phyloP scores from a whole-genome alignment of 1,140 invertebrate species.

The Plectrocnemia conspersa region DNA sequence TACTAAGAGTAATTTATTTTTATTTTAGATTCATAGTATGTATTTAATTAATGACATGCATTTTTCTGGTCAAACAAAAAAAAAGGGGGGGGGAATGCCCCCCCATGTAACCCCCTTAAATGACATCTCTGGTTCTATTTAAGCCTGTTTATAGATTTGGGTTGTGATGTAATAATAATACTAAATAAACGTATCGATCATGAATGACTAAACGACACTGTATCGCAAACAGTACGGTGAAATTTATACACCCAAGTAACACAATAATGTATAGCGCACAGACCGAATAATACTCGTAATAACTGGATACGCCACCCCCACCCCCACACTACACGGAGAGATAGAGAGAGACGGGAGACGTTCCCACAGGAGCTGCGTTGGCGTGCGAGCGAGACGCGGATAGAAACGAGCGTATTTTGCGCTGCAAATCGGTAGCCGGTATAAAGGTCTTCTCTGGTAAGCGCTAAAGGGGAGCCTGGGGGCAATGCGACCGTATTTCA shows the following conservation, averaged over 20 bases:
- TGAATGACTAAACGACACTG: too few relatives aligned
- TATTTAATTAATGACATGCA: too few relatives aligned
- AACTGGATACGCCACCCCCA: conserved; percentile 25
- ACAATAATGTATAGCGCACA: conserved; percentile 31
- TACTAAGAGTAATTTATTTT: too few relatives aligned
- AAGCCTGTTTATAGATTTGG: background rate
- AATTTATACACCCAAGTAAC: conserved; percentile 31
- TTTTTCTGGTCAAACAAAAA: conserved; percentile 1
- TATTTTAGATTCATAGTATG: too few relatives aligned
- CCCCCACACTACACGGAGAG: background rate
- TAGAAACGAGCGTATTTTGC: background rate
- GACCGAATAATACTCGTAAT: conserved; percentile 35
- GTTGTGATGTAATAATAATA: background rate
- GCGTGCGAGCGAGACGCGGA: conserved; percentile 10
- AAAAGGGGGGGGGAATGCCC: background rate
- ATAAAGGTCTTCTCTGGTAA: conserved; percentile 26
- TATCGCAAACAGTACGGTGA: conserved; percentile 6
- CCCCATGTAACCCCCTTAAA: too few relatives aligned
- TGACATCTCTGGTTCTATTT: background rate
- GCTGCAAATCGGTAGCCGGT: conserved; percentile 2
- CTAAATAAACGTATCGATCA: too few relatives aligned
- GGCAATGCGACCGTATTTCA: background rate
- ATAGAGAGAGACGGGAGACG: conserved; percentile 8
- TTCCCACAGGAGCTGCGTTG: conserved; percentile 2
- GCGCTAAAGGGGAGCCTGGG: conserved; percentile 11